These are phyloP conservation scores for Morpho achilles DNA, from an alignment of 2,888 invertebrate genomes.

Conservation along the genomic window DNA sequence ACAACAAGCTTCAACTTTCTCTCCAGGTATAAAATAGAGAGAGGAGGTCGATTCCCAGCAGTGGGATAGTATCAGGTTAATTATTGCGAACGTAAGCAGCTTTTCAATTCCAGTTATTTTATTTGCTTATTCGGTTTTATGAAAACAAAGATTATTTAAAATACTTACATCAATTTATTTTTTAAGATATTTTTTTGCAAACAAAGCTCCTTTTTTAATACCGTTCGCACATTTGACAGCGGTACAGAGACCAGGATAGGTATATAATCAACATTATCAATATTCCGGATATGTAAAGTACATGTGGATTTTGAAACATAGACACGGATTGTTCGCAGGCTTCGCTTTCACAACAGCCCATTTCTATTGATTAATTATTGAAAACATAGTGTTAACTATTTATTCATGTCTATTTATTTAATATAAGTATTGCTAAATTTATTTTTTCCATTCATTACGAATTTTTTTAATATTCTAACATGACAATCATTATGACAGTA, in stretches of 20 bases:
- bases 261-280: constrained; percentile 42
- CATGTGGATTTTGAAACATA: constrained; percentile 36
- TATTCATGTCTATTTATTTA: background rate
- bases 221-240: constrained; percentile 33
- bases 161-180: no score
- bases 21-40: no score
- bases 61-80: no score
- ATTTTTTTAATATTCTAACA: no score
- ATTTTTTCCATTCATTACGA: background rate
- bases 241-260: constrained; percentile 40
- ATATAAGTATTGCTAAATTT: background rate
- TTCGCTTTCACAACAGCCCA: constrained; percentile 32
- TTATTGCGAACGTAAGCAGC: no score
- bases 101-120: no score
- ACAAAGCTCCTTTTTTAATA: background rate
- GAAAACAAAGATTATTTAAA: no score
- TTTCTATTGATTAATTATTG: constrained; percentile 13
- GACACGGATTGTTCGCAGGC: constrained; percentile 12
- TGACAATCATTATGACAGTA: no score
- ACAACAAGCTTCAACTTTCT: no score
- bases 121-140: no score
- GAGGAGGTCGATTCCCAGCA: no score
- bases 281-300: constrained; percentile 34
- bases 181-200: no score
- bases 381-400: background rate